Evolutionary conservation across 1,140 invertebrate species (phyloP), one percentile per base, ranked within the genome.

Genomic region (Megalopta genalis): DNA sequence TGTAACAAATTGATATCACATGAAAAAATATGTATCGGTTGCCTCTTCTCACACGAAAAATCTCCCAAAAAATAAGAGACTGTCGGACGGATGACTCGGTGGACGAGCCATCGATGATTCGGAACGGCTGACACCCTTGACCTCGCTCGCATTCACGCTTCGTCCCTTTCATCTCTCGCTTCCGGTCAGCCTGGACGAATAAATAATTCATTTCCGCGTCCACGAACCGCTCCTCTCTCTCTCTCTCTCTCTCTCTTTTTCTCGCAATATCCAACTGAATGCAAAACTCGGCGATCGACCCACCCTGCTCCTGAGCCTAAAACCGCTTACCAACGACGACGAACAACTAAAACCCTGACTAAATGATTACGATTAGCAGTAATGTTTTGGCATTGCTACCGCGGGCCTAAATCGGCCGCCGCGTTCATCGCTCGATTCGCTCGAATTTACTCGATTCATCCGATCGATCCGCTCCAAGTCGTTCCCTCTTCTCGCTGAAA

Each of bases 1-100:
- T 90, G 84, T 89, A 90, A 89, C 81, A 90, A 90, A 89, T 89
- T 90, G 87, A 85, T 91, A 91, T 91, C 90, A 91, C 90, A 91
- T 89, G 81, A 90, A 90, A 89, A 88, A 89, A 90, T 90, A 90
- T 91, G 88, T 89, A 87, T 90, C 83, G 72, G 88, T 91, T 90
- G 81, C 80, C 75, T 72, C 37, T 72, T 77, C 65, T 83, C 83
- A 32, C 81, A 86, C 9, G 49, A 52, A 84, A 82, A 87, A 77
- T 86, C 65, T 87, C 66, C 62, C 75, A 27, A 81, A 80, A 77
- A 84, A 73, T 88, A 76, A 85, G 68, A 77, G 73, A 86, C 74
- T 86, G 37, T 86, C 79, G 87, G 86, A 90, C 88, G 83, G 84
- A 89, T 88, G 84, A 86, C 84, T 85, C 86, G 67, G 42, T 18